Evolutionary conservation across 2,888 invertebrate genomes (phyloP), one percentile per base, ranked within the genome.

Genomic region (Molorchus minor): DNA sequence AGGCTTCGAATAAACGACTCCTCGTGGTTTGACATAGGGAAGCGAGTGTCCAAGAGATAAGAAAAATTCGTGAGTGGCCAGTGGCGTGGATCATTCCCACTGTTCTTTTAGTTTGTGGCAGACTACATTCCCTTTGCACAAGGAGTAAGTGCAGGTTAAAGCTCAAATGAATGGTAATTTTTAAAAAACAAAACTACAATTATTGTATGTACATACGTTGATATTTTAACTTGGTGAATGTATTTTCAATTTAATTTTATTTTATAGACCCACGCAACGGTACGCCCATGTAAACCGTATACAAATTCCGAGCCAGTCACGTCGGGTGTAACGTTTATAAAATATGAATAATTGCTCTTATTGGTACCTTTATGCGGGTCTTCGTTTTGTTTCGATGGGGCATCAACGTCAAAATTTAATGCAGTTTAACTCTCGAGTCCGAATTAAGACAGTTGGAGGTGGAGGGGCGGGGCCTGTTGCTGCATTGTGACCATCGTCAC

Each of bases 321-420:
- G 56, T 56, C 35, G n/a, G 56, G 43, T 19, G 56, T 35, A 56
- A 40, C 56, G 56, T 56, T 49, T 56, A 56, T 56, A 56, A 56
- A 56, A 58, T 57, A 65, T 58, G 61, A 63, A 51, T 65, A 61
- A 65, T 65, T 56, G 61, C 38, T 56, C 56, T 46, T 61, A 61
- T 61, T 56, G 53, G 57, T 57, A 61, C 54, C 61, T 62, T 57
- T 59, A 56, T 64, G 57, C 55, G 47, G 46, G 61, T 60, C 62
- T 64, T 61, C 40, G 63, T 68, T 67, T 68, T 65, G 67, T 66
- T 63, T 65, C 64, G 62, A 62, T 62, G 62, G 62, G 63, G 61
- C 67, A 68, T 71, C 71, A 71, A 71, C 65, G 71, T 70, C 71
- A 69, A 65, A 62, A 64, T 68, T 71, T 70, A 71, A 71, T 71